Evolutionary conservation across 2,113 vertebrate genomes (phyloP).

Genomic region (Sarotherodon lohbergeri): DNA sequence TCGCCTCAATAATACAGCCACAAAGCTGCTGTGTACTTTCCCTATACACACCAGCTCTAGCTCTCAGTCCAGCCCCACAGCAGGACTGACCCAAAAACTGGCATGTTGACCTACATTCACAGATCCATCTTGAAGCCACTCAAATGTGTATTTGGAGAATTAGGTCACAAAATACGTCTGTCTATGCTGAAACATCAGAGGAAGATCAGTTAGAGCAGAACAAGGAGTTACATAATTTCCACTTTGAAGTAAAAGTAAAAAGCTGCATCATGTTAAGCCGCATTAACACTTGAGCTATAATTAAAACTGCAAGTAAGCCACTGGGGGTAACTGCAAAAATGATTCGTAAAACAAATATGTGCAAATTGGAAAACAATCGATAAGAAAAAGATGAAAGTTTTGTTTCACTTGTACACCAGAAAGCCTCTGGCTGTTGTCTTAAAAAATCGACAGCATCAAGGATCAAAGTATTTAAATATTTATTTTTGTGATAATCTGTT

Average conservation of each 20-base stretch:
- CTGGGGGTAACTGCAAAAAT: not conserved
- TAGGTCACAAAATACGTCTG: conserved; percentile 27
- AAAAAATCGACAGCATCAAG: not conserved
- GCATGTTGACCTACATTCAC: conserved; percentile 19
- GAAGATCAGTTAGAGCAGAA: conserved; percentile 18
- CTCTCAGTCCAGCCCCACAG: not conserved
- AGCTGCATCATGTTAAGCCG: not conserved
- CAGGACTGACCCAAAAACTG: not conserved
- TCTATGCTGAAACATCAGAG: conserved; percentile 15
- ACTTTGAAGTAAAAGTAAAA: conserved; percentile 14
- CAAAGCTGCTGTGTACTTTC: not conserved
- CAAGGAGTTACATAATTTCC: conserved; percentile 15
- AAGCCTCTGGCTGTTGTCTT: not conserved
- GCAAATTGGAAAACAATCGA: not conserved
- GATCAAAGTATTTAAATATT: not conserved
- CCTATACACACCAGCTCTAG: not conserved
- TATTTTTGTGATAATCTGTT: not conserved
- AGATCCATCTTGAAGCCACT: not conserved
- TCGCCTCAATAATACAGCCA: not conserved
- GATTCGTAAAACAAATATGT: not conserved
- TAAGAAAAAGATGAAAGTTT: not conserved
- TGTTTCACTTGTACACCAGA: not conserved
- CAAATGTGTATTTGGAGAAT: conserved; percentile 15
- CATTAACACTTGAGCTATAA: not conserved
- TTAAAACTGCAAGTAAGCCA: not conserved